These are phyloP conservation scores for Neocrepidodera transversa DNA, from an alignment of 2,888 invertebrate genomes.

Conservation along the genomic window DNA sequence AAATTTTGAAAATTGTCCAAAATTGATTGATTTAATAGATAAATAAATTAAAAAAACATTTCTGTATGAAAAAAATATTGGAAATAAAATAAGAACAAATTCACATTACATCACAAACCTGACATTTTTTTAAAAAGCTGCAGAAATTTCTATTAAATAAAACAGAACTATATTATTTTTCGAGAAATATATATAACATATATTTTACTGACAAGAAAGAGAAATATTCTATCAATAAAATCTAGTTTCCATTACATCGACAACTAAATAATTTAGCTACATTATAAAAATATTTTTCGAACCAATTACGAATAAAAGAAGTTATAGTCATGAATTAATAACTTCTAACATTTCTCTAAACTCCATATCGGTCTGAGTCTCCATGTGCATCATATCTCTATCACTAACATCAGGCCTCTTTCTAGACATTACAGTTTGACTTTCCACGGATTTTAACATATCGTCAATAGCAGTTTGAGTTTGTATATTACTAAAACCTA, in stretches of 20 bases:
- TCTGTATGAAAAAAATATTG: too few relatives aligned
- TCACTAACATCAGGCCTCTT: conserved; percentile 39
- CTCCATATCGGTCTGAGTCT: conserved; percentile 64
- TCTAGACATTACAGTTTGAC: conserved; percentile 62
- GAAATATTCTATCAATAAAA: neutral
- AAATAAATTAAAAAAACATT: too few relatives aligned
- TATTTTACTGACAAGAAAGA: conserved; percentile 2
- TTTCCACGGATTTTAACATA: conserved; percentile 66
- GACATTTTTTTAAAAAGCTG: too few relatives aligned
- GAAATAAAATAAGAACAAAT: too few relatives aligned
- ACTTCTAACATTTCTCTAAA: conserved; percentile 57
- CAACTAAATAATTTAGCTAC: conserved; percentile 14
- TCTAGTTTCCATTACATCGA: conserved; percentile 1
- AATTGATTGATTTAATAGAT: too few relatives aligned
- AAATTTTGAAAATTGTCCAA: too few relatives aligned
- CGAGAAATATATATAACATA: neutral
- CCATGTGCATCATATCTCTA: conserved; percentile 61
- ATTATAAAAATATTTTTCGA: neutral
- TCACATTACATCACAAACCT: too few relatives aligned
- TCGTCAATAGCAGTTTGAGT: conserved; percentile 69
- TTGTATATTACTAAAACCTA: conserved; percentile 68
- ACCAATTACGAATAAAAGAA: conserved; percentile 32
- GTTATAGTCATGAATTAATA: conserved; percentile 59
- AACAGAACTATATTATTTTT: too few relatives aligned
- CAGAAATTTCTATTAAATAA: too few relatives aligned